Percentiles rank a stretch among this genome's conserved stretches.
These are phyloP conservation scores for Stegodyphus dumicola DNA, from an alignment of 1,140 invertebrate genomes.

Conservation along the genomic window DNA sequence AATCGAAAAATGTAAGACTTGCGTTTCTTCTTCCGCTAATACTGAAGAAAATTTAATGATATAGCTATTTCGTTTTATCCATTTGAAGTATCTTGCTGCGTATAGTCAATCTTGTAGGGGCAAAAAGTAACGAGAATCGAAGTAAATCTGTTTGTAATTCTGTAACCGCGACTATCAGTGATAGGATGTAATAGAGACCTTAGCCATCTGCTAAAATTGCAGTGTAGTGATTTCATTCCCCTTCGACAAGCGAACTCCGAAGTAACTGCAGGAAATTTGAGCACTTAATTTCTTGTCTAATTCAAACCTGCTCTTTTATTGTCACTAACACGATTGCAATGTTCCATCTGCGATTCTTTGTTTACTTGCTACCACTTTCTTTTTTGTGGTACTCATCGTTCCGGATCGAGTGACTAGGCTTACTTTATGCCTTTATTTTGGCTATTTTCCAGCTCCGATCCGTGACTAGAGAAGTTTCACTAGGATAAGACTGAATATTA, in stretches of 20 bases:
- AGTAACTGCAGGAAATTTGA: conserved; percentile 2
- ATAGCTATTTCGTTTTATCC: too few species aligned
- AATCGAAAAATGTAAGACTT: too few species aligned
- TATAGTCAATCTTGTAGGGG: too few species aligned
- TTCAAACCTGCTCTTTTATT: neutral
- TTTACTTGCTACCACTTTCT: conserved; percentile 23
- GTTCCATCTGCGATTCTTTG: conserved; percentile 47
- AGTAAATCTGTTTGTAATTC: too few species aligned
- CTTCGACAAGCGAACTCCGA: neutral
- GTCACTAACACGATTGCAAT: conserved; percentile 32
- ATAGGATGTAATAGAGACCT: too few species aligned
- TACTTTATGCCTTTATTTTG: conserved; percentile 35
- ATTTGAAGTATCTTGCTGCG: too few species aligned
- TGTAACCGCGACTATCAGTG: too few species aligned
- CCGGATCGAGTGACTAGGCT: conserved; percentile 6
- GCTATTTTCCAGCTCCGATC: conserved; percentile 23
- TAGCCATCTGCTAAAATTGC: too few species aligned
- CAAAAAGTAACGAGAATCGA: too few species aligned
- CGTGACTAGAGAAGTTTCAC: neutral
- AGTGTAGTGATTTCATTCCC: neutral
- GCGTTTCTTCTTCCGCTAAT: too few species aligned
- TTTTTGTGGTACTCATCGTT: conserved; percentile 1
- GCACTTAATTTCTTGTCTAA: conserved; percentile 42
- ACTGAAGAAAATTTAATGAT: too few species aligned
- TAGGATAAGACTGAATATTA: too few species aligned